These are phyloP conservation scores for Tringa solitaria DNA, from an alignment of 2,113 vertebrate species.

Conservation along the genomic window DNA sequence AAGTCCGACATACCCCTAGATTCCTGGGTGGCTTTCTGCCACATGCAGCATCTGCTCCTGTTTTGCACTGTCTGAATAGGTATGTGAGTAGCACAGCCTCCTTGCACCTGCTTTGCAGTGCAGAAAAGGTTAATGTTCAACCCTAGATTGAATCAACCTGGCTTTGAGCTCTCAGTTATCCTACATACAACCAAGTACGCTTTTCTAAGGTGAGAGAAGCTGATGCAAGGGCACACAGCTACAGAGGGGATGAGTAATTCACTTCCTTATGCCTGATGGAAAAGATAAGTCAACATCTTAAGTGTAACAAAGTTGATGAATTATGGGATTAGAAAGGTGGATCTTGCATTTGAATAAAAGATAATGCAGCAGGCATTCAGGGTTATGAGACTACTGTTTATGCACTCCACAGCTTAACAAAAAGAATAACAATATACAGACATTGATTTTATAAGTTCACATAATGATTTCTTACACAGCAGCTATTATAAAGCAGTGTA, in stretches of 20 bases:
- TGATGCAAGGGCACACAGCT: not conserved
- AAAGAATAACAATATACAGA: not conserved
- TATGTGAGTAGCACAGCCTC: not conserved
- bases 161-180: not conserved
- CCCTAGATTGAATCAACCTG: not conserved
- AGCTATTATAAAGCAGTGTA: not conserved
- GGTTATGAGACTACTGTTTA: not conserved
- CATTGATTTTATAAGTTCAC: not conserved
- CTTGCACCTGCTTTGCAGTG: not conserved
- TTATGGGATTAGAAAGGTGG: not conserved
- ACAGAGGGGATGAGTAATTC: not conserved
- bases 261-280: not conserved
- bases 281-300: not conserved
- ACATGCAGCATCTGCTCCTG: not conserved
- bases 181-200: not conserved
- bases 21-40: not conserved
- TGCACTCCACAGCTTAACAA: not conserved
- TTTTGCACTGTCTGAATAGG: not conserved
- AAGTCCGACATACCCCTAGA: not conserved
- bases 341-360: not conserved
- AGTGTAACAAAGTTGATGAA: slow-evolving; percentile 32
- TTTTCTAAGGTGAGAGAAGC: not conserved
- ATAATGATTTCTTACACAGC: not conserved
- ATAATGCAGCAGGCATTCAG: not conserved
- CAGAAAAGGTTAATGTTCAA: not conserved